Conservation (phyloP, 2,113 vertebrate genomes). For the Mustela lutreola region DNA sequence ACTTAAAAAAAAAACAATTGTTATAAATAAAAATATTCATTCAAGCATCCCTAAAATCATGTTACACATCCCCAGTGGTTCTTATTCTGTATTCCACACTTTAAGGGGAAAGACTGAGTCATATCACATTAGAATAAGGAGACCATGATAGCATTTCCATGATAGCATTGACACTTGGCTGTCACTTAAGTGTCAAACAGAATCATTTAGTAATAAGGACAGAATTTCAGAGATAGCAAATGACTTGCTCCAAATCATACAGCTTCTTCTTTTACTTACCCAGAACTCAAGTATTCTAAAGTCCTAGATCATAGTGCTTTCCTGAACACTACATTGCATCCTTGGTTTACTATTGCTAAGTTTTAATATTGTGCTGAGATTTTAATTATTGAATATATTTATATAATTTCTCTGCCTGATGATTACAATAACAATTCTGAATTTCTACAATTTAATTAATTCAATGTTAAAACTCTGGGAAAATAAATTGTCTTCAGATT, state of each 20-base stretch:
- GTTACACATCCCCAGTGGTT: neutral
- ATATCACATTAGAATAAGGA: neutral
- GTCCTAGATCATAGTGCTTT: neutral
- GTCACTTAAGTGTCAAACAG: neutral
- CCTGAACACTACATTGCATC: neutral
- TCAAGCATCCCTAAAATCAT: neutral
- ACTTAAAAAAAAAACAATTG: too few relatives aligned
- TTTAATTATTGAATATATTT: neutral
- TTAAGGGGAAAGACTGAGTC: conserved; percentile 4
- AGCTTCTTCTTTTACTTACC: neutral
- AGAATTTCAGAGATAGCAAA: conserved; percentile 6
- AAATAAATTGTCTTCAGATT: conserved; percentile 26
- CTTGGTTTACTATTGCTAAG: neutral
- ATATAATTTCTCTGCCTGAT: conserved; percentile 19
- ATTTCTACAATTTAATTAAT: conserved; percentile 55
- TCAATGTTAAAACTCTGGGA: conserved; percentile 25
- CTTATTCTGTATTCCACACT: neutral
- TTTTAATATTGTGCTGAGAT: conserved; percentile 18
- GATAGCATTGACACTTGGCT: neutral
- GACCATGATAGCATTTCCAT: neutral
- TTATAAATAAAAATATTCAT: conserved; percentile 23
- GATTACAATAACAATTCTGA: neutral
- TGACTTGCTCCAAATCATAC: neutral
- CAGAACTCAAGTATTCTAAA: neutral
- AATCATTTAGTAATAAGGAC: neutral